These are phyloP conservation scores for Callocephalon fimbriatum DNA, from an alignment of 2,113 vertebrate genomes.

Conservation along the genomic window DNA sequence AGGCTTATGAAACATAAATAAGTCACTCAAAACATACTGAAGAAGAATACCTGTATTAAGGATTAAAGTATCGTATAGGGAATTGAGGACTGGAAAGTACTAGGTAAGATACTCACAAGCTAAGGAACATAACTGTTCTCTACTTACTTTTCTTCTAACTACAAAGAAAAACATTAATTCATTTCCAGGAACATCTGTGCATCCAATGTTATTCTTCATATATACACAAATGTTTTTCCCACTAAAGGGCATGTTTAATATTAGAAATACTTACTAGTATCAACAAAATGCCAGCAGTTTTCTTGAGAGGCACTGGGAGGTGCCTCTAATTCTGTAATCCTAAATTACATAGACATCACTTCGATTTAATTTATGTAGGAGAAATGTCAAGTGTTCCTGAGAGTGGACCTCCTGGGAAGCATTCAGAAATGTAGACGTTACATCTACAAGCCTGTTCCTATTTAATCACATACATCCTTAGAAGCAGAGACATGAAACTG, in stretches of 20 bases:
- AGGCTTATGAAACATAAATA: not conserved
- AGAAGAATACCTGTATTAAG: not conserved
- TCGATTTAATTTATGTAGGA: slow-evolving; percentile 67
- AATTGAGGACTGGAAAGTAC: not conserved
- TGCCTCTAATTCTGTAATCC: not conserved
- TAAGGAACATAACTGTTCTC: not conserved
- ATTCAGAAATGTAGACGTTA: slow-evolving; percentile 38
- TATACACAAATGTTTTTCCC: not conserved
- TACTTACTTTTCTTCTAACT: not conserved
- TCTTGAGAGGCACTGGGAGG: not conserved
- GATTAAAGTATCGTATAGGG: not conserved
- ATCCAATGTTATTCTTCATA: not conserved
- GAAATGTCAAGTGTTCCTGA: slow-evolving; percentile 51
- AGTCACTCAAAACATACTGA: not conserved
- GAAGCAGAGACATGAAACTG: not conserved
- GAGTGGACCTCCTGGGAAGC: slow-evolving; percentile 64
- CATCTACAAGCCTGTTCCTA: not conserved
- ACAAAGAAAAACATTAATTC: not conserved
- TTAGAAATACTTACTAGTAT: not conserved
- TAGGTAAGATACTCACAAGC: not conserved
- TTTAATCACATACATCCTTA: not conserved
- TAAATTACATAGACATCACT: slow-evolving; percentile 48
- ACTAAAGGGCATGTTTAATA: not conserved
- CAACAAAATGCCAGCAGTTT: not conserved
- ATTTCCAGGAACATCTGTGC: not conserved